phyloP scores from a whole-genome alignment of 2,888 invertebrate genomes.

The Xylocampa areola region DNA sequence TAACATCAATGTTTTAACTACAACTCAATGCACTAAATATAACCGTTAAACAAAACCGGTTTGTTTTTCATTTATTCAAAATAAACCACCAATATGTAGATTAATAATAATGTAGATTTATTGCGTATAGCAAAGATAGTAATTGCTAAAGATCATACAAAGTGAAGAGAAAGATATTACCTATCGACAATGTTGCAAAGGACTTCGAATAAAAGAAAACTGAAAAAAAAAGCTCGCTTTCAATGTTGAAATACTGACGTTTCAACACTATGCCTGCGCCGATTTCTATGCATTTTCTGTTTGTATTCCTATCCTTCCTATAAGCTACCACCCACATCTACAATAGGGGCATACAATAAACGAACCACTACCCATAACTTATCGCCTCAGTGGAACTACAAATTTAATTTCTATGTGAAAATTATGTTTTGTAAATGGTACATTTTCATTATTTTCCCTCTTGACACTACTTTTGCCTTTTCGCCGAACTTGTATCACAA shows the following conservation, averaged over 20 bases:
- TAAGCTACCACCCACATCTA: constrained; percentile 42
- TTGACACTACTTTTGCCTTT: constrained; percentile 32
- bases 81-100: too few relatives aligned
- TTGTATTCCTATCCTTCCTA: constrained; percentile 71
- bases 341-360: constrained; percentile 23
- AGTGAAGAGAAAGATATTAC: too few relatives aligned
- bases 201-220: too few relatives aligned
- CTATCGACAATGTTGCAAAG: too few relatives aligned
- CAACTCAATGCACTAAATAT: too few relatives aligned
- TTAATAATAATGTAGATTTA: too few relatives aligned
- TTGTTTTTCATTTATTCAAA: too few relatives aligned
- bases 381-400: constrained; percentile 34
- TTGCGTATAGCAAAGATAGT: too few relatives aligned
- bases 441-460: constrained; percentile 48
- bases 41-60: too few relatives aligned
- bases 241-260: constrained; percentile 59
- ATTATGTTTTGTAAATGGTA: constrained; percentile 11
- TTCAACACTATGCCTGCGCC: constrained; percentile 69
- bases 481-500: constrained; percentile 48
- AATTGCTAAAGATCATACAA: too few relatives aligned
- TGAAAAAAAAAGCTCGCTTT: constrained; percentile 49
- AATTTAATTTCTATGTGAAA: constrained; percentile 43
- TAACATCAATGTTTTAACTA: not conserved
- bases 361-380: constrained; percentile 34
- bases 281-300: constrained; percentile 81